A percentile compares a stretch with the other conserved stretches of the same genome.
phyloP scores from a whole-genome alignment of 2,113 vertebrate genomes.

The Galeopterus variegatus region DNA sequence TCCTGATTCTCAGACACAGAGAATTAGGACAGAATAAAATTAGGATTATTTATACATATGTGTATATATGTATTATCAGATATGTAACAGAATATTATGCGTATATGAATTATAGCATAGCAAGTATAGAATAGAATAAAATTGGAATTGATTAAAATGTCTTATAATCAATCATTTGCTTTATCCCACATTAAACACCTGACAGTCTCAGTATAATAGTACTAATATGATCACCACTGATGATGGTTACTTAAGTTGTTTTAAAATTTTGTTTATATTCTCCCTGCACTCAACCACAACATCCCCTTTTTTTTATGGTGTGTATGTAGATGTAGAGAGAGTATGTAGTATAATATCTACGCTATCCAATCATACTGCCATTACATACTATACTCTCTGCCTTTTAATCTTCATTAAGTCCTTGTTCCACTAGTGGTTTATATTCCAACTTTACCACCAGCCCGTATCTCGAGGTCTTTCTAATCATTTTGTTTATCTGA shows the following conservation, averaged over 20 bases:
- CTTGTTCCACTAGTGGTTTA: not conserved
- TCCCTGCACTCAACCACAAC: not conserved
- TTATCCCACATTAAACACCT: not conserved
- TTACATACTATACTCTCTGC: not conserved
- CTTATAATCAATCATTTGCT: not conserved
- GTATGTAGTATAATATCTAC: not conserved
- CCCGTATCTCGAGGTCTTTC: not conserved
- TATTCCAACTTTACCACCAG: not conserved
- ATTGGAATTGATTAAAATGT: not conserved
- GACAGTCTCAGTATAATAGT: not conserved
- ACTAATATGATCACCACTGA: not conserved
- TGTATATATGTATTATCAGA: not conserved
- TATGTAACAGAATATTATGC: not conserved
- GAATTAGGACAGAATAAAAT: not conserved
- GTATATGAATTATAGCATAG: not conserved
- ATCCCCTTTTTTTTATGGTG: not conserved
- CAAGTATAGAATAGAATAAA: not conserved
- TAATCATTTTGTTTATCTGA: not conserved
- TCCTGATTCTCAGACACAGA: not conserved
- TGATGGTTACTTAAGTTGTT: not conserved
- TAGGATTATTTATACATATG: not conserved
- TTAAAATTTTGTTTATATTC: not conserved
- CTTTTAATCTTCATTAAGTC: not conserved
- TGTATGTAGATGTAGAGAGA: too few species aligned
- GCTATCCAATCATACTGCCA: not conserved